These are phyloP conservation scores for Rhodeus uyekii DNA, from an alignment of 2,797 vertebrate genomes.

Conservation along the genomic window DNA sequence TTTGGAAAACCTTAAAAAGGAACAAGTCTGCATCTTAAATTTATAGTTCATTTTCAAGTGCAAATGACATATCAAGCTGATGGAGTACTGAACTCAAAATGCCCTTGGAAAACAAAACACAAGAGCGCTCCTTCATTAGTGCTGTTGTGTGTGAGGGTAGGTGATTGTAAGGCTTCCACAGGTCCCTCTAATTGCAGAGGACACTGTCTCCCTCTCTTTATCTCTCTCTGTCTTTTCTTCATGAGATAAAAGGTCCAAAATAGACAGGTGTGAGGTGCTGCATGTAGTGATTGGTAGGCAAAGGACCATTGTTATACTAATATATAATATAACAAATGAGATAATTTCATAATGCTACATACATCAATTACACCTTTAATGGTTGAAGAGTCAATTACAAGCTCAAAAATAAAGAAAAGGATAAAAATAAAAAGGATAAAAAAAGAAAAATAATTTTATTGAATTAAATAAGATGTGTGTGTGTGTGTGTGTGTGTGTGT, in stretches of 20 bases:
- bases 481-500: too few species aligned
- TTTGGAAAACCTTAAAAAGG: constrained; percentile 21
- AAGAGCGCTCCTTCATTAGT: background rate
- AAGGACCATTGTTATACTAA: background rate
- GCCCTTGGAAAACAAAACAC: background rate
- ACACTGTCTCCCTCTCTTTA: background rate
- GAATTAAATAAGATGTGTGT: too few species aligned
- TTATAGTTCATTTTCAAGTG: constrained; percentile 21
- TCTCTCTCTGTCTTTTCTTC: constrained; percentile 1
- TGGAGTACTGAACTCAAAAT: constrained; percentile 6
- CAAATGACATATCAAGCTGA: background rate
- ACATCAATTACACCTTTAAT: background rate
- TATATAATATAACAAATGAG: too few species aligned
- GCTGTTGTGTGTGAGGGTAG: background rate
- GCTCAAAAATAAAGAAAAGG: background rate
- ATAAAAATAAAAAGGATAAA: background rate
- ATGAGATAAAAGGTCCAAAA: constrained; percentile 1
- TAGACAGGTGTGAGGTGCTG: background rate
- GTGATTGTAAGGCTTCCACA: background rate
- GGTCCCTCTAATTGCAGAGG: constrained; percentile 35
- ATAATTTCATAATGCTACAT: background rate
- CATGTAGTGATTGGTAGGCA: constrained; percentile 17
- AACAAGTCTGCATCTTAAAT: background rate
- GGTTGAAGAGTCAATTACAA: background rate
- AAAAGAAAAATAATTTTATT: too few species aligned